Percentiles rank a stretch among this genome's conserved stretches.
These are phyloP conservation scores for Asobara japonica DNA, from an alignment of 1,140 invertebrate species.

Conservation along the genomic window DNA sequence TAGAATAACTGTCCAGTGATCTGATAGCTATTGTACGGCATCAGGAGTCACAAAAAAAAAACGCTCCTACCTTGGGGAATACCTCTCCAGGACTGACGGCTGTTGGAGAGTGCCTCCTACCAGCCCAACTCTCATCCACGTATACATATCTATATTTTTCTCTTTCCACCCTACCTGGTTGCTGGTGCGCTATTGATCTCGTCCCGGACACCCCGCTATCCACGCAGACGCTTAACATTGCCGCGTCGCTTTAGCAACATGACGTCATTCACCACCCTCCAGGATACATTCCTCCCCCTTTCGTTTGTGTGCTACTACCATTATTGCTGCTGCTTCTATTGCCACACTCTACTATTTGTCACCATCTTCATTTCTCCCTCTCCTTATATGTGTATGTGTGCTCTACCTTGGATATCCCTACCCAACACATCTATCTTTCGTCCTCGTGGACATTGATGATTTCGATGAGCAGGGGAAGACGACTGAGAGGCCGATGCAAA, in stretches of 20 bases:
- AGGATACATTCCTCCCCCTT: constrained; percentile 12
- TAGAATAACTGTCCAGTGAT: background rate
- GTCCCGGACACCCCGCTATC: constrained; percentile 59
- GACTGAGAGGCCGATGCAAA: background rate
- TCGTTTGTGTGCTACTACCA: background rate
- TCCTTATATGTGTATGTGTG: background rate
- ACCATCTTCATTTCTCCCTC: background rate
- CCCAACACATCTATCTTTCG: background rate
- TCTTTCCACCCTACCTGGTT: constrained; percentile 49
- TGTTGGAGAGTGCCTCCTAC: constrained; percentile 57
- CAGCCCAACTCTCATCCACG: constrained; percentile 40
- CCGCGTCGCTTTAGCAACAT: constrained; percentile 66
- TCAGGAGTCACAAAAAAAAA: constrained; percentile 9
- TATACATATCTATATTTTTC: constrained; percentile 1
- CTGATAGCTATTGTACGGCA: constrained; percentile 18
- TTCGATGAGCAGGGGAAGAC: background rate
- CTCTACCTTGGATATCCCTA: background rate
- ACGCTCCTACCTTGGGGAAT: constrained; percentile 59
- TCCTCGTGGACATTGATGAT: background rate
- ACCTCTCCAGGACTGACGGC: constrained; percentile 62
- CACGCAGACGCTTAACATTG: constrained; percentile 63
- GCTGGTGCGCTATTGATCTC: constrained; percentile 65
- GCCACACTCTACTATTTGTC: background rate
- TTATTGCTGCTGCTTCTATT: too few species aligned
- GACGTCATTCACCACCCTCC: constrained; percentile 58